Percentiles rank a stretch among this genome's conserved stretches.
Conservation (phyloP, 2,113 vertebrate genomes). For the Chascanopsetta lugubris region DNA sequence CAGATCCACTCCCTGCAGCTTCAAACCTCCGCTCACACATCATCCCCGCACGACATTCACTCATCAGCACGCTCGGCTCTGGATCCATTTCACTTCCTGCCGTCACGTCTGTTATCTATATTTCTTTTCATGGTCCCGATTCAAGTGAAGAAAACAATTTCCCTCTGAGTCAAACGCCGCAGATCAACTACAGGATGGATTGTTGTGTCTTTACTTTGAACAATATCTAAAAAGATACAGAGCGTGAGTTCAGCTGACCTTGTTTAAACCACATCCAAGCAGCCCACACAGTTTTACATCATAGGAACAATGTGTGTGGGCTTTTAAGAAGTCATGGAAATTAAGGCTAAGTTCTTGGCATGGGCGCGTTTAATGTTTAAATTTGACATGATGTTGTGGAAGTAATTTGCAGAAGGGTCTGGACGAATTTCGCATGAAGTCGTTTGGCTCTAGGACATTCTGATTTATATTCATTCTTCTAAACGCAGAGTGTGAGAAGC, state of each 20-base stretch:
- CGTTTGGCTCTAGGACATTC: not conserved
- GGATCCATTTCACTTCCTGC: not conserved
- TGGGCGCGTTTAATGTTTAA: not conserved
- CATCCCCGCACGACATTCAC: not conserved
- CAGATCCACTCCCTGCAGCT: slow-evolving; percentile 48
- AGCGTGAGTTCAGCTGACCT: not conserved
- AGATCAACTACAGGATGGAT: slow-evolving; percentile 12
- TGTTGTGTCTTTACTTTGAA: not conserved
- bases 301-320: slow-evolving; percentile 8
- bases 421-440: not conserved
- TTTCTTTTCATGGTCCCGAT: not conserved
- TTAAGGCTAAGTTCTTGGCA: not conserved
- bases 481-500: not conserved
- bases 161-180: not conserved
- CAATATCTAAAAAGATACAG: not conserved
- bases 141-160: slow-evolving; percentile 12
- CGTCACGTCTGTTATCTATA: not conserved
- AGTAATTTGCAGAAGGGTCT: slow-evolving; percentile 10
- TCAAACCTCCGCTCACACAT: slow-evolving; percentile 26
- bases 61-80: slow-evolving; percentile 4
- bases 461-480: not conserved
- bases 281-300: not conserved
- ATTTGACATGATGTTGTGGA: not conserved
- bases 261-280: not conserved
- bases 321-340: slow-evolving; percentile 1